Base-by-base conservation (phyloP, 2,888 invertebrate species). In the Luperina nickerlii region DNA sequence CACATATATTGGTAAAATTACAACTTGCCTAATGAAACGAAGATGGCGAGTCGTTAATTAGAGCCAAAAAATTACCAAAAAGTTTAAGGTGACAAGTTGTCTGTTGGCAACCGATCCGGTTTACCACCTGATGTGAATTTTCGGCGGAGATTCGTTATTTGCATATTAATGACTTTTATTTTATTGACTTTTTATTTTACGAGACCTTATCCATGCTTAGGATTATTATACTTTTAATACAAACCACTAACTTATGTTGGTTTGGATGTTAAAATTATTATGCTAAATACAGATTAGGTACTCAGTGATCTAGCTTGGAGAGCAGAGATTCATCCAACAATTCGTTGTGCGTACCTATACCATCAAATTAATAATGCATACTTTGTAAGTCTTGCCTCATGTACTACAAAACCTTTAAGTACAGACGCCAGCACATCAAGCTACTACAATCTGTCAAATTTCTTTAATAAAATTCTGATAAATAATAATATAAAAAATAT, bases 101-200 rank as follows among this genome's bases (percentile, higher is more conserved):
- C 96, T 96, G 96, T 96, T 96, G 90, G 94, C 92, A 96, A 90
- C 95, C 93, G 87, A 95, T 92, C 96, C 95, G 96, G 96, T 96
- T 96, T 94, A 92, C 94, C 96, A 96, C 96, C 96, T 96, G 96
- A 95, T 91, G 91, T 92, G 93, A 93, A 93, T 93, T 93, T 93
- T 92, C 92, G 91, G 85, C 87, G 76, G 89, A 91, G 91, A 89
- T 93, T 92, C 90, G 89, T 87, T 84, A 90, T 96, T 96, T 94
- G 90, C 96, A 96, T 96, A 95, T 95, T 95, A 95, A 95, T 95
- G 92, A 94, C 90, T 92, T 89, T 92, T 90, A 92, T 94, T 93
- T 94, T 91, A 93, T 92, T 88, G 90, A 91, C 91, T 94, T 93
- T 94, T 94, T 93, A 92, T 93, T 92, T 93, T 89, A 92, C 85